Base-by-base conservation (phyloP, 1,140 invertebrate species). In the Neodiprion lecontei region DNA sequence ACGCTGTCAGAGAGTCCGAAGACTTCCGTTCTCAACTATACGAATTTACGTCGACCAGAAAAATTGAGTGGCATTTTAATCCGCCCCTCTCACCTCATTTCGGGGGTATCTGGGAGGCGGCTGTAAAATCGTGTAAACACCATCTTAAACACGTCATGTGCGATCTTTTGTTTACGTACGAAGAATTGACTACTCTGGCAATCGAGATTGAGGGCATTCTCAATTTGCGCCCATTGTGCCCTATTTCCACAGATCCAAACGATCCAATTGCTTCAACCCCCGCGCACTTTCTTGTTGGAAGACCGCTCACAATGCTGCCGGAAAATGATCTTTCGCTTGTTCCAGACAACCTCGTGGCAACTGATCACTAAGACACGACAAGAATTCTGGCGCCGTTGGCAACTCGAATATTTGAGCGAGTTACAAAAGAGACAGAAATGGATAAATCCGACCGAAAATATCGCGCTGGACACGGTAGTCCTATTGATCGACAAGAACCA, bases 41-140 rank as follows among this genome's bases (percentile, higher is more conserved):
- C 53, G 53, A 61, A 61, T 61, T 61, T 9, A 61, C 53, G 53
- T 7, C 53, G 9, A 61, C 53, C 53, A 61, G 53, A 61, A 9
- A 61, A 61, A 61, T 61, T 9, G 53, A 61, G 9, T 75, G 74
- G 74, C 21, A 77, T 65, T 79, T 79, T 48, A 72, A 72, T 67
- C 77, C 77, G 11, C 70, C 73, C 48, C 17, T n/a, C 12, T 69
- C 9, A n/a, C 70, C 78, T 9, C 73, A 79, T 50, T 75, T 80
- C 67, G 75, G 75, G 11, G 79, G 79, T 21, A 69, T 80, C n/a
- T 75, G 74, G 72, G 78, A 80, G 72, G 69, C 70, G 75, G 76
- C 77, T 10, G 74, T 81, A 12, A 75, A 75, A 47, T 72, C 75
- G 8, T 76, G 69, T 14, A 83, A 82, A 67, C 68, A 53, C 67